Base-by-base conservation (phyloP, 1,140 invertebrate species). In the Drosophila pachea region DNA sequence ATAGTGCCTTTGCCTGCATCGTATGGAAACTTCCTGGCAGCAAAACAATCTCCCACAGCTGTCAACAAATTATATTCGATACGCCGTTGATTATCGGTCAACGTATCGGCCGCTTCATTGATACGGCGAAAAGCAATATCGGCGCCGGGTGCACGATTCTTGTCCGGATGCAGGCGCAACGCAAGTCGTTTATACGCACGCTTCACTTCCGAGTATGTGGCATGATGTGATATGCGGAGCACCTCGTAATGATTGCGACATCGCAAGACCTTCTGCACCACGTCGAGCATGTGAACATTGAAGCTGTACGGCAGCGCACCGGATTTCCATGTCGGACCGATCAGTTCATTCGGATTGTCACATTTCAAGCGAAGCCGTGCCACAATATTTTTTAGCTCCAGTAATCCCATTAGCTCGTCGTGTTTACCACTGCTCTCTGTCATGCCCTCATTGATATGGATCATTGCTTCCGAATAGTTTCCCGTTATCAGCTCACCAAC, bases 171-270 rank as follows among this genome's bases (percentile, higher is more conserved):
- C 73, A 99, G 94, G 88, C 97, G 95, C 43, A 99, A 90, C 0
- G 98, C 98, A 58, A 99, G 90, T 90, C 98, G 98, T 88, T 97
- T 95, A 89, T 99, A 99, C 1, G 97, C 93, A 89, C 98, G 98
- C 90, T 99, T 99, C 35, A 99, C 94, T 74, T 99, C 97, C 45
- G 93, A 94, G 81, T 99, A 98, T 7, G 95, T 95, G 3, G 95
- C 96, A 68, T 98, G 96, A 89, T 98, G 98, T 4, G 91, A 93
- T 4, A 99, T 93, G 31, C 94, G 93, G 36, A 99, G 91, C 86
- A 99, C 97, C 92, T 99, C 97, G 91, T 99, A 99, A 90, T 97
- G 99, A 92, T 99, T 97, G 89, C 97, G 98, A 89, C 97, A 87
- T 67, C 91, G 92, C 42, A 92, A 91, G 40, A 94, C 91, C 55